A percentile compares a stretch with the other conserved stretches of the same genome.
These are phyloP conservation scores for Mechanitis messenoides DNA, from an alignment of 2,888 invertebrate species.

Conservation along the genomic window DNA sequence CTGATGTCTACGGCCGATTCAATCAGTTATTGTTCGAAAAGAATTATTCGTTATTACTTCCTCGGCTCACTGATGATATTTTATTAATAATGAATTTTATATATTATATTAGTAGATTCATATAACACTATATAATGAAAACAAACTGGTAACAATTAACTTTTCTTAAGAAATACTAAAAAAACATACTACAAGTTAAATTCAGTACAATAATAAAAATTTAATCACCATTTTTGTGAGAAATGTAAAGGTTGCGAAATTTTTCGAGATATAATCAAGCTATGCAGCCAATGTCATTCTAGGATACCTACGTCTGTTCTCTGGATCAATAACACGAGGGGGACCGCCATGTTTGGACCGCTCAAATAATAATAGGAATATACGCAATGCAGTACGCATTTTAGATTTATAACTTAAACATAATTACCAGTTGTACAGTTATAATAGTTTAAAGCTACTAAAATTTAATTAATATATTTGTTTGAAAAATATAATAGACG, in stretches of 20 bases:
- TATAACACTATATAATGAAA: no score
- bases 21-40: constrained; percentile 24
- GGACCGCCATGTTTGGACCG: constrained; percentile 37
- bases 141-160: no score
- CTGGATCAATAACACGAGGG: constrained; percentile 57
- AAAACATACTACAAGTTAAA: no score
- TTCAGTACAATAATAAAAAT: no score
- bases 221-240: not conserved
- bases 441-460: constrained; percentile 17
- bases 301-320: constrained; percentile 50
- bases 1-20: constrained; percentile 27
- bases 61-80: not conserved
- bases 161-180: no score
- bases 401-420: no score
- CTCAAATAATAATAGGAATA: constrained; percentile 37
- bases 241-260: no score
- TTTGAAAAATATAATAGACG: constrained; percentile 30
- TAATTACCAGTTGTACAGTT: not conserved
- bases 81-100: no score
- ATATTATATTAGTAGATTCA: no score
- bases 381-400: not conserved
- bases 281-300: constrained; percentile 28
- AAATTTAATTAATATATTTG: constrained; percentile 28
- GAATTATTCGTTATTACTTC: not conserved
- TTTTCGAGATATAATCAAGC: constrained; percentile 13